Conservation (phyloP, 2,888 invertebrate genomes). For the Chymomyza fuscimana region DNA sequence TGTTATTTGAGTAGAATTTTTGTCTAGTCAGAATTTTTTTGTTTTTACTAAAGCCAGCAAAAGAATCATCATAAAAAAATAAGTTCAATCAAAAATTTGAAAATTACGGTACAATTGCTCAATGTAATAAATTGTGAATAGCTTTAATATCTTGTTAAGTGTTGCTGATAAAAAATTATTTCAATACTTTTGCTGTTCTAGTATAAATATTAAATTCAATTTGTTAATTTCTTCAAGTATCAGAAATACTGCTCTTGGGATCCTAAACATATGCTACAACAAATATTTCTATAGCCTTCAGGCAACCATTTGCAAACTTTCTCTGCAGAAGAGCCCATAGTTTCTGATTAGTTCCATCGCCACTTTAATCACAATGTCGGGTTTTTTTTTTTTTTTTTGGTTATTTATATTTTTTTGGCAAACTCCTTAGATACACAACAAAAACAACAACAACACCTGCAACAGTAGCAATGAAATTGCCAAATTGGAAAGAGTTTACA, state of each 20-base stretch:
- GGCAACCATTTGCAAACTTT: not conserved
- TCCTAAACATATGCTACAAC: not conserved
- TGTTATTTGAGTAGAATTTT: no score
- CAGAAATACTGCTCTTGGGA: not conserved
- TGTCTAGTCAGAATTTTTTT: no score
- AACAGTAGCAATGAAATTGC: not conserved
- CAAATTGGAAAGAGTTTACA: not conserved
- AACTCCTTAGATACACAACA: not conserved
- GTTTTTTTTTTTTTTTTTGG: no score
- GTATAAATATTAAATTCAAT: not conserved
- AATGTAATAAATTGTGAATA: no score
- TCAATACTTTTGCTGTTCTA: no score
- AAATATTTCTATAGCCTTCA: not conserved
- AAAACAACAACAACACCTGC: not conserved
- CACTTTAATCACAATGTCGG: not conserved
- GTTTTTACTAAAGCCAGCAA: no score
- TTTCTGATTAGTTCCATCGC: not conserved
- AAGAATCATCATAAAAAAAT: no score
- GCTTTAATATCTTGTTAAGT: no score
- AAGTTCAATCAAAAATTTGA: no score
- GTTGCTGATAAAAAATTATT: no score
- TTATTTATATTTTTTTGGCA: not conserved
- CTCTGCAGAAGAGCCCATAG: not conserved
- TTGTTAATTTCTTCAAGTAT: not conserved
- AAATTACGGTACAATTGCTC: no score